Conservation (phyloP, 2,888 invertebrate genomes). For the Stramonita haemastoma region DNA sequence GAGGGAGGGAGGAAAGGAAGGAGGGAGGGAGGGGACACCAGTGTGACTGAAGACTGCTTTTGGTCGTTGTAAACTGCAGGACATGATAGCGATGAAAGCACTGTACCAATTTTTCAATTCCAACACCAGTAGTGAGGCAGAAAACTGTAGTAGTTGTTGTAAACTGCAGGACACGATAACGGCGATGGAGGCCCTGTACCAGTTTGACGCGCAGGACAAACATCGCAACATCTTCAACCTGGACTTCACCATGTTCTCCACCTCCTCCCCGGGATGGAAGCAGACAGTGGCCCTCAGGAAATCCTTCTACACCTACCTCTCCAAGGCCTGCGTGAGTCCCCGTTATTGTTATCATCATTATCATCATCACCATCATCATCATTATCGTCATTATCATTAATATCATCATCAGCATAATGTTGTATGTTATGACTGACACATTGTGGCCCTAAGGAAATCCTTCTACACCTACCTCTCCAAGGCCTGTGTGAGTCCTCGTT, state of each 20-base stretch:
- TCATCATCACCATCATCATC: no score
- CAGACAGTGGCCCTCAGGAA: conserved; percentile 61
- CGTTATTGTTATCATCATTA: no score
- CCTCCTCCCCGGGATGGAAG: conserved; percentile 72
- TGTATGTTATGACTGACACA: no score
- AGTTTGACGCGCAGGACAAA: conserved; percentile 72
- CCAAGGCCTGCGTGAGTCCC: conserved; percentile 51
- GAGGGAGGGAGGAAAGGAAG: no score
- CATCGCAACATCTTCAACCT: conserved; percentile 73
- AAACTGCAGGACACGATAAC: conserved; percentile 85
- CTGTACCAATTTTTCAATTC: conserved; percentile 83
- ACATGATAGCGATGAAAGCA: conserved; percentile 92
- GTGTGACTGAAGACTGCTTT: no score
- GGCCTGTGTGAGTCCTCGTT: conserved; percentile 44
- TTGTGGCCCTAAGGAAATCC: not conserved
- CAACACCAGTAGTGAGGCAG: no score
- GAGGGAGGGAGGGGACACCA: no score
- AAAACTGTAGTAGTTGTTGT: not conserved
- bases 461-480: conserved; percentile 47
- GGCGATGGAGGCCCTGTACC: conserved; percentile 90
- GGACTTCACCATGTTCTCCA: conserved; percentile 70
- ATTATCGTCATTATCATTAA: no score
- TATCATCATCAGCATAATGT: no score
- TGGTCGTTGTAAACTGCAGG: conserved; percentile 76
- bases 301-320: conserved; percentile 55